Evolutionary conservation across 2,797 vertebrate species (phyloP), one percentile per base, ranked within the genome.

Genomic region (Melanotaenia trifasciata): DNA sequence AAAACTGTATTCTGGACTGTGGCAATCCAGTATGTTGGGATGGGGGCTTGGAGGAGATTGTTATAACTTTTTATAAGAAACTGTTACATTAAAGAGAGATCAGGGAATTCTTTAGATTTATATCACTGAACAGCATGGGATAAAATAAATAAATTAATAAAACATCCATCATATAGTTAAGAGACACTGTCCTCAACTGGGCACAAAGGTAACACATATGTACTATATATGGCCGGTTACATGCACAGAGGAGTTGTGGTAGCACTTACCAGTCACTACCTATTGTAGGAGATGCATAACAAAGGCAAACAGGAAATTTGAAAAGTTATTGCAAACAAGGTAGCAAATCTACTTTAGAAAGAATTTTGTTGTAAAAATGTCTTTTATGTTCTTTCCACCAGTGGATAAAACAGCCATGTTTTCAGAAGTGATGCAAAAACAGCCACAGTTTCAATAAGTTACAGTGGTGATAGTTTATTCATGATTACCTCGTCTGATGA

Each of bases 401-500:
- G 66, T 68, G 43, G 66, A 63, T 74, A 58, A 75, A 79, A 72
- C 85, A 72, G 66, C 30, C 70, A 83, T 73, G 66, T 87, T 78
- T 84, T 87, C 67, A 58, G 61, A 62, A 12, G 68, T 59, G 63
- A 28, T 57, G 16, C 28, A 70, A 83, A 82, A 84, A 80, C 85
- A 77, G 72, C 78, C 51, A 67, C 62, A 74, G 79, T 80, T 69
- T 84, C 80, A 82, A 87, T 78, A 89, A 83, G 87, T 87, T 53
- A 62, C 28, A 77, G 54, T 72, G 70, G 70, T 43, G 30, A 92
- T 92, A 83, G 90, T 90, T 93, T 87, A 92, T 92, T 92, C 89
- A 91, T 89, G 86, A 86, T 81, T 70, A 74, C 82, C 79, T 87
- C 79, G 74, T 90, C 84, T 18, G 51, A 74, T 67, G 78, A 53